Base-by-base conservation (phyloP, 2,888 invertebrate species). In the Lasiommata megera region DNA sequence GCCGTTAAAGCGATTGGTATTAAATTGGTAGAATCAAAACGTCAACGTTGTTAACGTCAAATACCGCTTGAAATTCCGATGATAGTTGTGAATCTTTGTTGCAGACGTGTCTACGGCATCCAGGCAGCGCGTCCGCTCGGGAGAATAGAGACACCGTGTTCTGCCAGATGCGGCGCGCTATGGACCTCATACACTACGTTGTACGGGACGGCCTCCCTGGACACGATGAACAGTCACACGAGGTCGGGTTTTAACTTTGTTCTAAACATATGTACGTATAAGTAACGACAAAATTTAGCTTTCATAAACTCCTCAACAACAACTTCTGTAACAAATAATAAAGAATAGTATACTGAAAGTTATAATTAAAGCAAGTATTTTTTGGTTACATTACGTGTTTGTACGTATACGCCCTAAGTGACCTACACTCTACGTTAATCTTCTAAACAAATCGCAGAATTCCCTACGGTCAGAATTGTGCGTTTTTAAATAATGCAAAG, bases 121-220 rank as follows among this genome's bases (percentile, higher is more conserved):
- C 98, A 16, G 98, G 98, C 70, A 97, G 98, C 82, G 94, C 95
- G 48, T 95, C 97, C 54, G 97, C 99, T 0, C 93, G 97, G 65
- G 98, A 98, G 84, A 99, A 98, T 84, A 93, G 99, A 7, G 99
- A 99, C 83, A 98, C 98, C 0, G 98, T 99, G 44, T 99, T 99
- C 91, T 97, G 97, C 80, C 98, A 98, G 88, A 99, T 99, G 96
- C 92, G 98, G 62, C 93, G 98, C 64, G 98, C 99, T 18, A 96
- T 99, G 95, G 98, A 99, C 89, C 93, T 99, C 66, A 97, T 99
- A 70, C 98, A 99, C 88, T 97, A 97, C 84, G 98, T 99, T 60
- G 97, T 99, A 46, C 97, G 98, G 74, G 99, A 99, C 84, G 98
- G 98, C n/a, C 95, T 98, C 40, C 90, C 90, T 0, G 90, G 90